phyloP scores from a whole-genome alignment of 64 coral and sea anemone genomes.

The Pocillopora verrucosa region DNA sequence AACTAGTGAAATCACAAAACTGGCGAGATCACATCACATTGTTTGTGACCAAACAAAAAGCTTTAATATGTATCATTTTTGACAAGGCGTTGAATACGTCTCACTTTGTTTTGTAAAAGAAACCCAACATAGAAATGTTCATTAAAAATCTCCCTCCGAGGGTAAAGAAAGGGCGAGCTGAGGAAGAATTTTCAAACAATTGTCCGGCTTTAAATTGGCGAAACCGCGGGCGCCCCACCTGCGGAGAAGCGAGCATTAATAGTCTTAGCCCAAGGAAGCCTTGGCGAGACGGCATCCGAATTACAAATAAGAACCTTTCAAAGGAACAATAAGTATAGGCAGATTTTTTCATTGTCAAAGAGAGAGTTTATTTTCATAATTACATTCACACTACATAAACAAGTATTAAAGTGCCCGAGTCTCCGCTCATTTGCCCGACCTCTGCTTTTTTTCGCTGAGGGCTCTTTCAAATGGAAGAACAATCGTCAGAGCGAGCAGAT shows the following conservation, averaged over 20 bases:
- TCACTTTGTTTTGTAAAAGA: background rate
- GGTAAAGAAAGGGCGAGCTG: background rate
- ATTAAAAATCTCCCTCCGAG: background rate
- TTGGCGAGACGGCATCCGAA: background rate
- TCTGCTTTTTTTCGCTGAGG: no score
- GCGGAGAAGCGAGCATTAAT: background rate
- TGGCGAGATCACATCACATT: background rate
- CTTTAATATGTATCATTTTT: background rate
- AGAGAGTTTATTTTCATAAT: conserved; percentile 1
- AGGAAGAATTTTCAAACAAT: background rate
- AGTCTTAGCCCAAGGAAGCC: background rate
- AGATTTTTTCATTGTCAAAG: background rate
- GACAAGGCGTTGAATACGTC: background rate
- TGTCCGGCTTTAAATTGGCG: background rate
- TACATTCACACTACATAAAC: background rate
- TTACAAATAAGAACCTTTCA: background rate
- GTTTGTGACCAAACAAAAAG: background rate
- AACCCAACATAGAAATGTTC: background rate
- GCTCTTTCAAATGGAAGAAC: no score
- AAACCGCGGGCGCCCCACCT: background rate
- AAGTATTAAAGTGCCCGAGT: background rate
- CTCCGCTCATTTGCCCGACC: no score
- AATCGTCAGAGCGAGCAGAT: no score
- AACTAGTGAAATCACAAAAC: background rate
- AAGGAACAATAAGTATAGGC: background rate